These are phyloP conservation scores for Vireo altiloquus DNA, from an alignment of 2,113 vertebrate species.

Conservation along the genomic window DNA sequence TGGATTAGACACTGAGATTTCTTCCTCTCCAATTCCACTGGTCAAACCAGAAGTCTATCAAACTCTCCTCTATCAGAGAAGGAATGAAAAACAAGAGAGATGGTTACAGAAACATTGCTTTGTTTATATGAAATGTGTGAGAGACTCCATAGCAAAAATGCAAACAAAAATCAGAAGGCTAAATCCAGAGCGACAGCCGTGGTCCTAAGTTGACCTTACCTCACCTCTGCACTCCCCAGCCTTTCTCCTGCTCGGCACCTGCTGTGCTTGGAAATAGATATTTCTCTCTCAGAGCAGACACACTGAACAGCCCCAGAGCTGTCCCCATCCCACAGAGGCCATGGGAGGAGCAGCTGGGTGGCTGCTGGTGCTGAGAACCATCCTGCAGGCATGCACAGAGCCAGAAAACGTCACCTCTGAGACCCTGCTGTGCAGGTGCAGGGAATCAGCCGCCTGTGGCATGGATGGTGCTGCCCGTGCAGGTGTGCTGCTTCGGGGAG, in stretches of 20 bases:
- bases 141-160: too few species aligned
- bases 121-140: too few species aligned
- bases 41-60: too few species aligned
- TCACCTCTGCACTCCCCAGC: background rate
- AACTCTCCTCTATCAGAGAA: too few species aligned
- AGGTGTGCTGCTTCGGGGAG: background rate
- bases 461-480: background rate
- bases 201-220: too few species aligned
- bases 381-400: background rate
- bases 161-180: too few species aligned
- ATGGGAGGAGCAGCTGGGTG: background rate
- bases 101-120: too few species aligned
- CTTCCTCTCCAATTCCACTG: too few species aligned
- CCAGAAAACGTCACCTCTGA: background rate
- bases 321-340: background rate
- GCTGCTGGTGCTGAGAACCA: background rate
- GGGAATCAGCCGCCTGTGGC: background rate
- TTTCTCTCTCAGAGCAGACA: fast-evolving
- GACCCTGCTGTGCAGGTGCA: background rate
- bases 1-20: too few species aligned
- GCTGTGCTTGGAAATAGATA: background rate
- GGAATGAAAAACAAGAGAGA: too few species aligned
- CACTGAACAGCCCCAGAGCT: fast-evolving
- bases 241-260: background rate
- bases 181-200: too few species aligned